Conservation (phyloP, 2,113 vertebrate species). For the Phylloscopus trochilus region DNA sequence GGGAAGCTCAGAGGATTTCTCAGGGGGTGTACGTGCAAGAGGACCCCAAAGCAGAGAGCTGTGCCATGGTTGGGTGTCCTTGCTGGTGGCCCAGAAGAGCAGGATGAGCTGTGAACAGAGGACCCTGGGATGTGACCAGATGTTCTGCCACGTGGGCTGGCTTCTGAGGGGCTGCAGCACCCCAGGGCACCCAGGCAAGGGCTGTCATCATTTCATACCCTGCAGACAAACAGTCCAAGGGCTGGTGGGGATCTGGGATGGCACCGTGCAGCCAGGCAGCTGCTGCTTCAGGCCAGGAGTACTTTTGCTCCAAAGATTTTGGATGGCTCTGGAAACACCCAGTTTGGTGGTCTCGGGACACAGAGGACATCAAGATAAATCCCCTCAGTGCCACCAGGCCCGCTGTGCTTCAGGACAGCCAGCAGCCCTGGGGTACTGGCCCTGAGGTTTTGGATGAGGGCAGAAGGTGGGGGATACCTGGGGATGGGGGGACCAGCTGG, state of each 20-base stretch:
- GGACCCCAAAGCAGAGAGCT: not conserved
- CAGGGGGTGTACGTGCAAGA: not conserved
- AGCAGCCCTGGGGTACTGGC: not conserved
- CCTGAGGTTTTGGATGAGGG: fast-evolving
- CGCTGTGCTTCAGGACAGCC: not conserved
- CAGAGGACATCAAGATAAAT: not conserved
- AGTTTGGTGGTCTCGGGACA: fast-evolving
- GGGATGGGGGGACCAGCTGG: fast-evolving
- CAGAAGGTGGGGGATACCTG: not conserved
- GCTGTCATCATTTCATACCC: not conserved
- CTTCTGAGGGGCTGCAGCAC: not conserved
- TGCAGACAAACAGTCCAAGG: not conserved
- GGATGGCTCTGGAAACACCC: fast-evolving
- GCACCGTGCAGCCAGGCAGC: not conserved
- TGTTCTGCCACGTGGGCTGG: not conserved
- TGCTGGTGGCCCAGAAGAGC: not conserved
- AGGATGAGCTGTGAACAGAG: not conserved
- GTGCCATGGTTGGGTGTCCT: not conserved
- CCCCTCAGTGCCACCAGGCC: not conserved
- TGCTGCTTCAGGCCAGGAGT: not conserved
- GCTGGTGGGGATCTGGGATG: not conserved
- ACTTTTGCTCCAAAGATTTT: not conserved
- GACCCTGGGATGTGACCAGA: not conserved
- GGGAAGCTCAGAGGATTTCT: not conserved
- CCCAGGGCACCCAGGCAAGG: not conserved